These are phyloP conservation scores for Habropoda laboriosa DNA, from an alignment of 1,140 invertebrate species.

Conservation along the genomic window DNA sequence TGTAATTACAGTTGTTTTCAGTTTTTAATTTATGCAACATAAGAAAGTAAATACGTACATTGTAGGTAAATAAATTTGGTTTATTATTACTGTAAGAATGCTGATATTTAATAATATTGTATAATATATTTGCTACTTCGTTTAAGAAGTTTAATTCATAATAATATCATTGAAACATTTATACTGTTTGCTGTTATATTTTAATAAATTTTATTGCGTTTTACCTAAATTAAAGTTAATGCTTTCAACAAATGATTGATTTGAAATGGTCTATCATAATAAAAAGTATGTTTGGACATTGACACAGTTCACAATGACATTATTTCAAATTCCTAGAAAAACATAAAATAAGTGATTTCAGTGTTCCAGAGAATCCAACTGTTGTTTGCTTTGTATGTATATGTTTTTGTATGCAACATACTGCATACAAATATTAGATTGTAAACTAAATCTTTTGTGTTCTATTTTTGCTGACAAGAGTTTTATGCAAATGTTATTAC, in stretches of 20 bases:
- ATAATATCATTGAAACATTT: not conserved
- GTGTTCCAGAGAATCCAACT: slow-evolving; percentile 41
- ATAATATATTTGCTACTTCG: slow-evolving; percentile 1
- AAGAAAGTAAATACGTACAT: not conserved
- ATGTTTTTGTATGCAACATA: not conserved
- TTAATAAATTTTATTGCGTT: slow-evolving; percentile 14
- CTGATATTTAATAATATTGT: slow-evolving; percentile 1
- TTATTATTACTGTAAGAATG: not conserved
- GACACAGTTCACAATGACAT: slow-evolving; percentile 7
- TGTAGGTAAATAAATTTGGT: not conserved
- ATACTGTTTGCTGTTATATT: not conserved
- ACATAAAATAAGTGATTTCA: slow-evolving; percentile 23
- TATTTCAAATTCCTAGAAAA: not conserved
- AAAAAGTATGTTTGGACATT: slow-evolving; percentile 28
- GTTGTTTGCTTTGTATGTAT: slow-evolving; percentile 26
- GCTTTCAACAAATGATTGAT: slow-evolving; percentile 4
- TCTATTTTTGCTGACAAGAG: not conserved
- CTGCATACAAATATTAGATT: not conserved
- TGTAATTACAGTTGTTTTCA: slow-evolving; percentile 5
- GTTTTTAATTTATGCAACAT: slow-evolving; percentile 1
- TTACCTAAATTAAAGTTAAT: not conserved
- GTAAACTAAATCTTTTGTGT: slow-evolving; percentile 12
- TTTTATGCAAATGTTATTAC: not conserved
- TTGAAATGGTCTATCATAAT: not conserved
- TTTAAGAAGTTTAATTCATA: slow-evolving; percentile 14